phyloP scores from a whole-genome alignment of 1,140 invertebrate genomes.

The Macrosteles quadrilineatus region DNA sequence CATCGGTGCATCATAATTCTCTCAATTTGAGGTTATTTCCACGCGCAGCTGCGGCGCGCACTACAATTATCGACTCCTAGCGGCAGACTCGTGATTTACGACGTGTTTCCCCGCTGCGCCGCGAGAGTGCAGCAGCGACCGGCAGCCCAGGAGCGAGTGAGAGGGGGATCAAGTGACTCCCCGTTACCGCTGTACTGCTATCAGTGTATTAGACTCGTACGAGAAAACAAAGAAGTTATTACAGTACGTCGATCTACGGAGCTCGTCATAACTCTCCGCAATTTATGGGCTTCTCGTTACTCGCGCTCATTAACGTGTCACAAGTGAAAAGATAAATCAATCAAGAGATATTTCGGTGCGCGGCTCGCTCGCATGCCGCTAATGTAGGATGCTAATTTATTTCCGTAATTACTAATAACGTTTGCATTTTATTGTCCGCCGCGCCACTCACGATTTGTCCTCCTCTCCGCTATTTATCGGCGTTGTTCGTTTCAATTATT shows the following conservation, averaged over 20 bases:
- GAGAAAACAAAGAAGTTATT: constrained; percentile 30
- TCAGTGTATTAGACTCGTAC: constrained; percentile 24
- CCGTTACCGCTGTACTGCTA: not conserved
- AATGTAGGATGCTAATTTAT: constrained; percentile 17
- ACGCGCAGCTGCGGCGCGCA: not conserved
- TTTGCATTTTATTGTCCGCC: constrained; percentile 15
- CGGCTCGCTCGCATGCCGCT: not conserved
- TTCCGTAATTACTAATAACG: constrained; percentile 20
- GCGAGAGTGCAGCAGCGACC: constrained; percentile 25
- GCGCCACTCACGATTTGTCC: constrained; percentile 15
- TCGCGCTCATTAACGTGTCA: constrained; percentile 26
- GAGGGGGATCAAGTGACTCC: too few relatives aligned
- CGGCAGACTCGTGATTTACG: constrained; percentile 25
- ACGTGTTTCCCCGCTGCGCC: constrained; percentile 14
- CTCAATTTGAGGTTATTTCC: constrained; percentile 6
- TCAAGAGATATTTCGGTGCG: constrained; percentile 25
- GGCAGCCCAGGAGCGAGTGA: not conserved
- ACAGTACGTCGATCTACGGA: constrained; percentile 20
- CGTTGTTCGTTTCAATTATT: constrained; percentile 23
- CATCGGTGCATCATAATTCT: too few relatives aligned
- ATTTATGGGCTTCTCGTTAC: constrained; percentile 26
- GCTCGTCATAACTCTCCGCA: constrained; percentile 13
- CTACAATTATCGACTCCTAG: constrained; percentile 23
- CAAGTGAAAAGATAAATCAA: constrained; percentile 20
- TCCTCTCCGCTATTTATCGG: constrained; percentile 23